Evolutionary conservation across 1,140 invertebrate species (phyloP), one percentile per base, ranked within the genome.

Genomic region (Drosophila grimshawi): DNA sequence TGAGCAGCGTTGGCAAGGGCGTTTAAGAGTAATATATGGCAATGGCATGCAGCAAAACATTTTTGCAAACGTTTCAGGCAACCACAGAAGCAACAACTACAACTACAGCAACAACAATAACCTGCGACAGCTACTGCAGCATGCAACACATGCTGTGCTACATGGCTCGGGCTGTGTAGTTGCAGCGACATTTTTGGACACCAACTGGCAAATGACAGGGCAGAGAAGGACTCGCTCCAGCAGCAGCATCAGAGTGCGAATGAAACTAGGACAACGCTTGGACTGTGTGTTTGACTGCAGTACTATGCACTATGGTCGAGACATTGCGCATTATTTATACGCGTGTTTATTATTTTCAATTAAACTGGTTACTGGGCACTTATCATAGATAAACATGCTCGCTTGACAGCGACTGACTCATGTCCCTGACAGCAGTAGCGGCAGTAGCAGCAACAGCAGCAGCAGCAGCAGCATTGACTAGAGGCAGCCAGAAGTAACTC

Each of bases 11-110:
- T 35, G 45, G 37, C 62, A 69, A 76, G 59, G 72, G 80, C 85
- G 83, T 89, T 88, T 86, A 86, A 86, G 88, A 88, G 83, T 88
- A 88, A 88, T 88, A 88, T 83, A 88, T 88, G 83, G 85, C 83
- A 73, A 81, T 69, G 72, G 64, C 65, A 73, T 83, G 83, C 83
- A 69, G 83, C 85, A 89, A 79, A 88, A 88, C 86, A 88, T 74
- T 88, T 86, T 86, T 78, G 82, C 80, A 62, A 77, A 89, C 83
- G 68, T 86, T 75, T 85, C 77, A 78, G 68, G 63, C 70, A 60
- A 56, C 68, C 52, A 65, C 74, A 71, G 53, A 51, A 73, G 43
- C 56, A 69, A 39, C 53, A 68, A 19, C 45, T 57, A 4, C 46
- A 51, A 8, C 60, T 39, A 11, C 8, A 51, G 8, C 65, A 52